These are phyloP conservation scores for Drosophila parabipectinata DNA, from an alignment of 1,140 invertebrate species.

Conservation along the genomic window DNA sequence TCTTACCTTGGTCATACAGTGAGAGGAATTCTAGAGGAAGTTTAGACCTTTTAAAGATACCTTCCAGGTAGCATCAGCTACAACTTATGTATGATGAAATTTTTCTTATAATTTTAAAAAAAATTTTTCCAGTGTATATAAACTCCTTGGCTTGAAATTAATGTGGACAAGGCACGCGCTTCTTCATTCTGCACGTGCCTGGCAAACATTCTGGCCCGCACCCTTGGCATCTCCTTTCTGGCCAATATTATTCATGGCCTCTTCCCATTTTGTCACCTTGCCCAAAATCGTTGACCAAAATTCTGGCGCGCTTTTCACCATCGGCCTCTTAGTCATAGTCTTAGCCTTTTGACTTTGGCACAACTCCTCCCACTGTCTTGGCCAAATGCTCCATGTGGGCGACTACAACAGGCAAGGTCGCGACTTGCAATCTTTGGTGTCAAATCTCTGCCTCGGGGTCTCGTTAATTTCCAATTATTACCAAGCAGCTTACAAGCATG, in stretches of 20 bases:
- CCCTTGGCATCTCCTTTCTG: background rate
- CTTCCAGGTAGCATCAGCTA: too few relatives aligned
- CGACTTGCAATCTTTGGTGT: slow-evolving; percentile 54
- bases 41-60: too few relatives aligned
- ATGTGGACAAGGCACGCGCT: slow-evolving; percentile 65
- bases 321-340: slow-evolving; percentile 17
- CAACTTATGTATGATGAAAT: background rate
- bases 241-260: background rate
- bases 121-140: slow-evolving; percentile 18
- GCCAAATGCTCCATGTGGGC: slow-evolving; percentile 29
- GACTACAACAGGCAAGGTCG: slow-evolving; percentile 47
- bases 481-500: slow-evolving; percentile 23
- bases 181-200: slow-evolving; percentile 52
- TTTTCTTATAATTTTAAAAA: background rate
- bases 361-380: too few relatives aligned
- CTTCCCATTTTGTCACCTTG: slow-evolving; percentile 36
- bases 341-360: too few relatives aligned
- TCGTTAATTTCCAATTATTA: slow-evolving; percentile 62
- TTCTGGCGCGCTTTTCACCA: slow-evolving; percentile 45
- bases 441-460: slow-evolving; percentile 51
- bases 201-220: background rate
- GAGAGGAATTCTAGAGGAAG: too few relatives aligned
- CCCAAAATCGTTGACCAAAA: slow-evolving; percentile 50
- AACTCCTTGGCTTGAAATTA: slow-evolving; percentile 40
- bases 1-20: slow-evolving; percentile 5